Base-by-base conservation (phyloP, 2,888 invertebrate genomes). In the Epirrhoe tristata region DNA sequence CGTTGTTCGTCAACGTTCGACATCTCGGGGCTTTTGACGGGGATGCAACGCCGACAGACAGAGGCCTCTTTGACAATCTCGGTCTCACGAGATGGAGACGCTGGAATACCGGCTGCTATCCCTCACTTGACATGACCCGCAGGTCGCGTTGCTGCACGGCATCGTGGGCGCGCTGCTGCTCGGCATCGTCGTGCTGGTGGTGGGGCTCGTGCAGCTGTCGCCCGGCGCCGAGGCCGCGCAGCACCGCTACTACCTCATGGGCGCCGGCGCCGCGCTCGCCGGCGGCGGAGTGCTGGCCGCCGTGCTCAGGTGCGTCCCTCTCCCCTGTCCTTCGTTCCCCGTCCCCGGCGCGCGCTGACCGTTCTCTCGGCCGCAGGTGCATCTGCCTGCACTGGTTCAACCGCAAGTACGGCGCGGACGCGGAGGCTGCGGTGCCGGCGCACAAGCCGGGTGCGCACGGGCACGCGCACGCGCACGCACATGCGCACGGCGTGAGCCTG, bases 171-270 rank as follows among this genome's bases (percentile, higher is more conserved):
- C 96, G 12, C 90, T 96, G 68, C 94, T 97, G 56, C 91, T 97
- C 67, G 96, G 96, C 61, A 96, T 96, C 72, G 96, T 96, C 77
- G 94, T 96, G 69, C 89, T 96, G 80, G 96, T 96, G 69, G 96
- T 96, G 75, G 96, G 96, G 32, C 88, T 96, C 82, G 96, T 96
- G 70, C 96, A 96, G 86, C 90, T 96, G 75, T 96, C 96, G 10
- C 96, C 96, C 0, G 96, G 96, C 12, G 96, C 96, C 0, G 96
- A 96, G 80, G 96, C 96, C 12, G 96, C 96, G 0, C 96, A 96
- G 81, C 96, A 96, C 81, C 95, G 96, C 63, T 96, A 95, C 84
- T 95, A 95, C 74, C 93, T 96, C 74, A 94, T 96, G 88, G 96
- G 95, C 8, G 94, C 95, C 0, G 96, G 96, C 3, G 95, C 94